These are phyloP conservation scores for Mallotus villosus DNA, from an alignment of 2,797 vertebrate genomes.

Conservation along the genomic window DNA sequence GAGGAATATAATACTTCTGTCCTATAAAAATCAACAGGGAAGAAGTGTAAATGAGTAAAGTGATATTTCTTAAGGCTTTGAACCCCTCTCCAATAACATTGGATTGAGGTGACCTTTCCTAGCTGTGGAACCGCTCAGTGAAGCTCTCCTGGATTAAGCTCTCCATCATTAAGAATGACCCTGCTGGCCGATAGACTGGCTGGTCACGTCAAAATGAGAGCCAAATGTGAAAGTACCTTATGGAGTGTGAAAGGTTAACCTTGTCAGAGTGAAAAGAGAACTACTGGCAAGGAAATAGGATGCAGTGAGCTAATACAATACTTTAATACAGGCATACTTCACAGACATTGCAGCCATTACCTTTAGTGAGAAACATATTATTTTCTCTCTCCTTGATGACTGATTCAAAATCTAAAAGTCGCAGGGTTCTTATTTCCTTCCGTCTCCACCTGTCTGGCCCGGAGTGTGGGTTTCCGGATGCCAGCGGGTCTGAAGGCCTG, in stretches of 20 bases:
- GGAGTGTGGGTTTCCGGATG: conserved; percentile 6
- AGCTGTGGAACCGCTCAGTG: conserved; percentile 51
- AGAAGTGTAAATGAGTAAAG: conserved; percentile 40
- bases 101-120: conserved; percentile 74
- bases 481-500: conserved; percentile 8
- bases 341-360: conserved; percentile 2
- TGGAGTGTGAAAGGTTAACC: conserved; percentile 75
- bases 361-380: not conserved
- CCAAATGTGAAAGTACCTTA: conserved; percentile 64
- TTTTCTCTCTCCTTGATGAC: not conserved
- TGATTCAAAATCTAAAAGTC: not conserved
- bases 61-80: conserved; percentile 67
- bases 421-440: not conserved
- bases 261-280: conserved; percentile 24
- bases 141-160: conserved; percentile 62
- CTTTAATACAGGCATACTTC: not conserved
- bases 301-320: conserved; percentile 18
- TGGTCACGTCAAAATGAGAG: conserved; percentile 52
- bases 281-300: conserved; percentile 29
- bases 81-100: conserved; percentile 67
- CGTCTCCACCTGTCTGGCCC: conserved; percentile 32
- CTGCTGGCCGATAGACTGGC: conserved; percentile 47
- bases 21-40: conserved; percentile 31
- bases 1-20: conserved; percentile 26
- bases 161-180: conserved; percentile 71